Evolutionary conservation across 2,113 vertebrate species (phyloP), one percentile per base, ranked within the genome.

Genomic region (rat (Rattus norvegicus)): DNA sequence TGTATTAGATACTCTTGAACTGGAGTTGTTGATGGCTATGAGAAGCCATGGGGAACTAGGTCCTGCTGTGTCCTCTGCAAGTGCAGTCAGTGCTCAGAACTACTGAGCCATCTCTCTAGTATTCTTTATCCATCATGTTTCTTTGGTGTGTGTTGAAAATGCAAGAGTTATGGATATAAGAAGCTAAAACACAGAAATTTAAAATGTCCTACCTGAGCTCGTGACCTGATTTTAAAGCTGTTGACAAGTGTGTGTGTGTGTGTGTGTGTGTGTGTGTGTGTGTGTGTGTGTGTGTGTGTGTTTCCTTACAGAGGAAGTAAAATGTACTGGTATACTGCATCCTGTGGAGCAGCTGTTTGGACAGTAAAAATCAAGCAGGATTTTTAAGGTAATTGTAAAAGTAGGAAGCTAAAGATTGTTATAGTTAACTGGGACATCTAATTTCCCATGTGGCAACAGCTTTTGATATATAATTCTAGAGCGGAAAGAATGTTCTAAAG

Each of bases 131-230:
- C 88, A n/a, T 76, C 54, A 87, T 61, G 9, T 88, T 95, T 97
- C 33, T 47, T 94, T 92, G 20, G 43, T n/a, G 30, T 95, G 4
- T 93, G 7, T 56, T 95, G 3, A 96, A 95, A 95, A 95, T 95
- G 30, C 88, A 76, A 94, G 30, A 65, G 16, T 84, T 12, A 70
- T 85, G 52, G 70, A 88, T 72, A 20, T 87, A 94, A 69, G 43
- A 96, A 95, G 43, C 88, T 92, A 94, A 95, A 96, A 94, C 26
- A 81, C 36, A 92, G 95, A 95, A 88, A 92, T 95, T 95, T 67
- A 9, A 90, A 97, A 88, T 92, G 7, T 54, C 88, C 22, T 94
- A 90, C 49, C 47, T 91, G n/a, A 87, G 90, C 47, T 83, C 43
- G 93, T 96, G 65, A 84, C 59, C 26, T 95, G 65, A 93, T 84